phyloP scores from a whole-genome alignment of 1,140 invertebrate genomes.

The Brachionus rubens region DNA sequence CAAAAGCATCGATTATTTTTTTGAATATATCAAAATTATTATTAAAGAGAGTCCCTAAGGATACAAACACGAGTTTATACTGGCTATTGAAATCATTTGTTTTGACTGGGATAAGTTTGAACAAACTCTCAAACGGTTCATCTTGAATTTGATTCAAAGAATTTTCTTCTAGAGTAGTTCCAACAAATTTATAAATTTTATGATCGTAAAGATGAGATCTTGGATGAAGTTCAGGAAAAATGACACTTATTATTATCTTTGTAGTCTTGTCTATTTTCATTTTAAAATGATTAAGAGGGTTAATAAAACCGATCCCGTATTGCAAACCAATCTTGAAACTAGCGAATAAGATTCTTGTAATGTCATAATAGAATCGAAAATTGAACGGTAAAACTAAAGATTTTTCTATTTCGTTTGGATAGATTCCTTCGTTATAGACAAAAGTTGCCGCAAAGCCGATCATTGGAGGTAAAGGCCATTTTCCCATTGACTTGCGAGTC shows the following conservation, averaged over 20 bases:
- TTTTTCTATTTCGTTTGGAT: conserved; percentile 28
- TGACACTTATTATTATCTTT: background rate
- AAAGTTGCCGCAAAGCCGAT: conserved; percentile 24
- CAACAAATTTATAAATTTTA: conserved; percentile 37
- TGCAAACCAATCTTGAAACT: background rate
- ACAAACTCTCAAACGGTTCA: conserved; percentile 19
- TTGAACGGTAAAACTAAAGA: conserved; percentile 9
- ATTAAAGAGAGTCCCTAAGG: conserved; percentile 39
- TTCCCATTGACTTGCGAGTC: background rate
- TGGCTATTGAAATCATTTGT: background rate
- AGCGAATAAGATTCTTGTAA: background rate
- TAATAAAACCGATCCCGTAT: background rate
- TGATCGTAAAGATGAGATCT: conserved; percentile 29
- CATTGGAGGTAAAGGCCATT: conserved; percentile 29
- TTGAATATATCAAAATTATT: conserved; percentile 43
- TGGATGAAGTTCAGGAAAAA: conserved; percentile 30
- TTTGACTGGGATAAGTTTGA: background rate
- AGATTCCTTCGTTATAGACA: conserved; percentile 23
- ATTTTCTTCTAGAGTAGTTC: background rate
- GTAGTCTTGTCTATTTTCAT: background rate
- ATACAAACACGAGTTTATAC: conserved; percentile 5
- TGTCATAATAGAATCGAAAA: conserved; percentile 17
- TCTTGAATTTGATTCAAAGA: background rate
- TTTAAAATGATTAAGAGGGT: conserved; percentile 6
- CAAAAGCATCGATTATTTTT: conserved; percentile 45